Conservation (phyloP, 2,113 vertebrate species). For the Carlito syrichta region DNA sequence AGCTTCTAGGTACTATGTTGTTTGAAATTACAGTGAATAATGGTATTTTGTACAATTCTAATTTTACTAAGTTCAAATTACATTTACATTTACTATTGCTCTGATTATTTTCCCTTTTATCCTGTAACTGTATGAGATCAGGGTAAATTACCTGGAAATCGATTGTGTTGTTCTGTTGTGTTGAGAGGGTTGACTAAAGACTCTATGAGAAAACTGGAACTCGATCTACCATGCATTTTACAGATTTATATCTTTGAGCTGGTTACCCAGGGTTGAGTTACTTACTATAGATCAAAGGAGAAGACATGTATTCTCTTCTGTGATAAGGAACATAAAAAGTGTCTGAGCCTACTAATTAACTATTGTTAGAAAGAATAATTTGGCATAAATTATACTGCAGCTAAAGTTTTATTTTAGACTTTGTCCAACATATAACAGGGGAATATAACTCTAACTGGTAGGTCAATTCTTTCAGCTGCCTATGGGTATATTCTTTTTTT, state of each 20-base stretch:
- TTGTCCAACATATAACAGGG: neutral
- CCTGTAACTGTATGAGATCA: neutral
- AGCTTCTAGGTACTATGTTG: neutral
- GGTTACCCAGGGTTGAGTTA: neutral
- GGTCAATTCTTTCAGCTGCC: neutral
- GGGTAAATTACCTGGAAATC: neutral
- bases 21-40: neutral
- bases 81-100: neutral
- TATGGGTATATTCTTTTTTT: neutral
- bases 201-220: neutral
- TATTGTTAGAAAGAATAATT: slow-evolving; percentile 8
- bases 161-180: neutral
- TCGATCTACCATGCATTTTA: neutral
- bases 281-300: neutral
- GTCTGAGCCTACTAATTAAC: neutral
- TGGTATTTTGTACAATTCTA: neutral
- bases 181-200: neutral
- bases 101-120: neutral
- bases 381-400: neutral
- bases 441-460: neutral
- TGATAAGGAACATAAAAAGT: neutral
- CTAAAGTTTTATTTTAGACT: neutral
- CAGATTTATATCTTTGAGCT: neutral
- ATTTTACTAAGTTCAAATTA: slow-evolving; percentile 13
- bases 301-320: neutral